phyloP scores from a whole-genome alignment of 2,113 vertebrate species.

The Zosterops borbonicus region DNA sequence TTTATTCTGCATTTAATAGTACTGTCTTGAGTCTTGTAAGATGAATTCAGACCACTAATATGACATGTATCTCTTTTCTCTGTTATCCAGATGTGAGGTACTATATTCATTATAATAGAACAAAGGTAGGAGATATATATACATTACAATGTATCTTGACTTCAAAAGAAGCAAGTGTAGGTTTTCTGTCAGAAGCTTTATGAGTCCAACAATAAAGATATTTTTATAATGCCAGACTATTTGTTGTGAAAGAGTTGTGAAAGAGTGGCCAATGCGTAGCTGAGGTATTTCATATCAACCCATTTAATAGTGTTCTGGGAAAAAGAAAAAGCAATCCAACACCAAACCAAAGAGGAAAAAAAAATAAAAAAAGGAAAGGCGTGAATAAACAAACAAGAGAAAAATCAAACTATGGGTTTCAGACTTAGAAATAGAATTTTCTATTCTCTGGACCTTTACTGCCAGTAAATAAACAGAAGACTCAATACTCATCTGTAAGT shows the following conservation, averaged over 20 bases:
- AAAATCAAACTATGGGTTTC: not conserved
- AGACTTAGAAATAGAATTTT: not conserved
- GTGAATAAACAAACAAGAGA: not conserved
- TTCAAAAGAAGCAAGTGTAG: not conserved
- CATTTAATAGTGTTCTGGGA: not conserved
- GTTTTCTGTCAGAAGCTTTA: not conserved
- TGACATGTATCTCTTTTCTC: not conserved
- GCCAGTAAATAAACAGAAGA: not conserved
- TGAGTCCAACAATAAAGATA: not conserved
- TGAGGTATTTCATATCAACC: not conserved
- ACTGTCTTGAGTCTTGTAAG: not conserved
- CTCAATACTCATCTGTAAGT: not conserved
- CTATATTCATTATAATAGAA: not conserved
- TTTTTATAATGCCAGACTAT: not conserved
- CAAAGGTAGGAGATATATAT: not conserved
- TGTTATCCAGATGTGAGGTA: not conserved
- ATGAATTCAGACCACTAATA: not conserved
- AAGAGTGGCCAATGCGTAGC: not conserved
- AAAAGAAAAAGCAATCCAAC: not conserved
- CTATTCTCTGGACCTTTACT: not conserved
- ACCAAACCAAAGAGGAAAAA: not conserved
- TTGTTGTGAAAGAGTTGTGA: not conserved
- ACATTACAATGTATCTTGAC: not conserved
- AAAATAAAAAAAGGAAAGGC: no score
- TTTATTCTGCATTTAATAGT: not conserved